These are phyloP conservation scores for Branchinecta lynchi DNA, from an alignment of 1,140 invertebrate genomes.

Conservation along the genomic window DNA sequence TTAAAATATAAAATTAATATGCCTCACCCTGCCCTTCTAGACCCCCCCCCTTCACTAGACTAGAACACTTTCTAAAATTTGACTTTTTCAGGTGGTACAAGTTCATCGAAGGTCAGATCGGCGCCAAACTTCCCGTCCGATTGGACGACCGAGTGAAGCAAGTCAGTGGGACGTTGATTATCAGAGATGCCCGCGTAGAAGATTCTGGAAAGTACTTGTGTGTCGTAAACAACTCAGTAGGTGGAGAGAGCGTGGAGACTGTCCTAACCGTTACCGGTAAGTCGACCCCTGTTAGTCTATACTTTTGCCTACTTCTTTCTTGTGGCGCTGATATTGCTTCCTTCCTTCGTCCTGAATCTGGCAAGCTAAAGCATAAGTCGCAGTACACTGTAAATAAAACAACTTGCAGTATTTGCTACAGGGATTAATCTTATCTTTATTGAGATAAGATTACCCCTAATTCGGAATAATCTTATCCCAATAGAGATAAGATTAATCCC, in stretches of 20 bases:
- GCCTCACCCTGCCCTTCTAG: background rate
- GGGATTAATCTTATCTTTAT: too few relatives aligned
- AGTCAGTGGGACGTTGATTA: slow-evolving; percentile 83
- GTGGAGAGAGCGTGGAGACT: slow-evolving; percentile 78
- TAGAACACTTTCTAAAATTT: slow-evolving; percentile 16
- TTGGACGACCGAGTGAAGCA: slow-evolving; percentile 75
- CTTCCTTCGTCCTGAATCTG: background rate
- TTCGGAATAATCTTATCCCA: too few relatives aligned
- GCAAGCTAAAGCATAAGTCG: background rate
- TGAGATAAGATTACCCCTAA: too few relatives aligned
- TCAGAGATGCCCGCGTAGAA: slow-evolving; percentile 70
- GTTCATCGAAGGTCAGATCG: slow-evolving; percentile 62
- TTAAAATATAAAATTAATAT: background rate
- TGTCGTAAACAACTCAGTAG: slow-evolving; percentile 83
- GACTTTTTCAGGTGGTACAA: slow-evolving; percentile 75
- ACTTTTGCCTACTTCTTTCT: too few relatives aligned
- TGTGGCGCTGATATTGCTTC: background rate
- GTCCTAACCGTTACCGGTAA: slow-evolving; percentile 70
- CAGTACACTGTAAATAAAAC: too few relatives aligned
- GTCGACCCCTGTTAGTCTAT: slow-evolving; percentile 2
- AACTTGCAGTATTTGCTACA: too few relatives aligned
- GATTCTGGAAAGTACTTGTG: slow-evolving; percentile 80
- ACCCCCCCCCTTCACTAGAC: background rate
- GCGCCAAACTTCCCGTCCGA: slow-evolving; percentile 59
- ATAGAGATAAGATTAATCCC: too few relatives aligned